These are phyloP conservation scores for Sylvia atricapilla DNA, from an alignment of 2,113 vertebrate genomes.

Conservation along the genomic window DNA sequence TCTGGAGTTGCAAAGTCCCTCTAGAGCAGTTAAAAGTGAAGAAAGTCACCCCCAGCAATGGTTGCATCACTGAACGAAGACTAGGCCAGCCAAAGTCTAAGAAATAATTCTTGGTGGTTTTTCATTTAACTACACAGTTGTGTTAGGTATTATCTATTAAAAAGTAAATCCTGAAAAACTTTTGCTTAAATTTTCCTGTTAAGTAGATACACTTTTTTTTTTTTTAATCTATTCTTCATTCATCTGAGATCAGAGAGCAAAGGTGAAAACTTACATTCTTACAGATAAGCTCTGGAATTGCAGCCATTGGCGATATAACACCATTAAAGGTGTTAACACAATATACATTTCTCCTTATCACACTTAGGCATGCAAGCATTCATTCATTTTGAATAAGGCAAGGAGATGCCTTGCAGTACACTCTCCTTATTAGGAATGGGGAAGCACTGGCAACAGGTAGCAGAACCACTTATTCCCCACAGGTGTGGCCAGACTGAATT, in stretches of 20 bases:
- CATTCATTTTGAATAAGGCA: not conserved
- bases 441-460: not conserved
- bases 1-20: not conserved
- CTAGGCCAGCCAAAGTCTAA: not conserved
- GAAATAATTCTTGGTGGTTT: not conserved
- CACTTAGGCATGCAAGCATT: not conserved
- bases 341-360: not conserved
- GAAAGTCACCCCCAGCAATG: not conserved
- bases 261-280: not conserved
- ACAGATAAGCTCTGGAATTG: not conserved
- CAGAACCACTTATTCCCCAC: constrained; percentile 12
- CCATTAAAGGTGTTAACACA: not conserved
- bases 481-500: constrained; percentile 48
- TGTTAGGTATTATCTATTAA: not conserved
- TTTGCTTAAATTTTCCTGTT: not conserved
- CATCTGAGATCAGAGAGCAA: not conserved
- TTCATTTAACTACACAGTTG: not conserved
- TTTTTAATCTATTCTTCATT: not conserved
- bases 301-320: not conserved
- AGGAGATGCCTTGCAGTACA: not conserved
- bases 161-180: not conserved
- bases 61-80: not conserved
- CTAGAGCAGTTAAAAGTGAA: not conserved
- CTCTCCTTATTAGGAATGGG: constrained; percentile 22
- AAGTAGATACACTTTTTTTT: not conserved